phyloP scores from a whole-genome alignment of 2,797 vertebrate genomes.

The Lophotriccus pileatus region DNA sequence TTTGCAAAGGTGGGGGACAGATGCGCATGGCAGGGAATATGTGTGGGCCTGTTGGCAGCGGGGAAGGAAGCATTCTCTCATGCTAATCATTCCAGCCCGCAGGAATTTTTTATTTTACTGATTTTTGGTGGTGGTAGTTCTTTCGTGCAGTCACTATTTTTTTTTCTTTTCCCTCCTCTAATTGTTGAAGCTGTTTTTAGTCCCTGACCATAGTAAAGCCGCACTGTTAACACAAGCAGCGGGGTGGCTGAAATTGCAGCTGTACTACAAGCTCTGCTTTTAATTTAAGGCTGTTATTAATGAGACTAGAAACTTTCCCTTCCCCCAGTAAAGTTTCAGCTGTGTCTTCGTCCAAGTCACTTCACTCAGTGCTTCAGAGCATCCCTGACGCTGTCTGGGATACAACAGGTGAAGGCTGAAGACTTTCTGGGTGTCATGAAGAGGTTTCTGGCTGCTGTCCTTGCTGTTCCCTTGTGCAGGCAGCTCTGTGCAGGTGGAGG shows the following conservation, averaged over 20 bases:
- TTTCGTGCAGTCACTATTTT: neutral
- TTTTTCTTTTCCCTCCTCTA: constrained; percentile 5
- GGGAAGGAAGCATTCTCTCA: neutral
- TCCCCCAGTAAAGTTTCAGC: neutral
- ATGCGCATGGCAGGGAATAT: neutral
- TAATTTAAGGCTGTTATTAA: constrained; percentile 59
- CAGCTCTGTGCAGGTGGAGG: neutral
- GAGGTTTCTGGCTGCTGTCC: neutral
- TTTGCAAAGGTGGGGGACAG: neutral
- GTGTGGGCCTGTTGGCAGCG: neutral
- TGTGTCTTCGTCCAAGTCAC: neutral
- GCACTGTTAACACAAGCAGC: constrained; percentile 62
- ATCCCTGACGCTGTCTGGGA: neutral
- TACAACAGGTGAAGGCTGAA: neutral
- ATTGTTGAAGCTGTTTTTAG: constrained; percentile 59
- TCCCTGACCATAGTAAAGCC: constrained; percentile 61
- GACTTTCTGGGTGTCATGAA: neutral
- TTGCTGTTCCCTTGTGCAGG: neutral
- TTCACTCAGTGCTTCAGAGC: neutral
- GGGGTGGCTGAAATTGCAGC: constrained; percentile 32
- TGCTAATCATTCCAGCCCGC: constrained; percentile 18
- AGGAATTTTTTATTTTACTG: constrained; percentile 34
- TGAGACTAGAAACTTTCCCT: constrained; percentile 20
- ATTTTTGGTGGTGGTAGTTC: constrained; percentile 4
- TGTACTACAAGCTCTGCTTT: constrained; percentile 60